Percentiles rank a stretch among this genome's conserved stretches.
phyloP scores from a whole-genome alignment of 2,797 vertebrate species.

The Euthynnus affinis region DNA sequence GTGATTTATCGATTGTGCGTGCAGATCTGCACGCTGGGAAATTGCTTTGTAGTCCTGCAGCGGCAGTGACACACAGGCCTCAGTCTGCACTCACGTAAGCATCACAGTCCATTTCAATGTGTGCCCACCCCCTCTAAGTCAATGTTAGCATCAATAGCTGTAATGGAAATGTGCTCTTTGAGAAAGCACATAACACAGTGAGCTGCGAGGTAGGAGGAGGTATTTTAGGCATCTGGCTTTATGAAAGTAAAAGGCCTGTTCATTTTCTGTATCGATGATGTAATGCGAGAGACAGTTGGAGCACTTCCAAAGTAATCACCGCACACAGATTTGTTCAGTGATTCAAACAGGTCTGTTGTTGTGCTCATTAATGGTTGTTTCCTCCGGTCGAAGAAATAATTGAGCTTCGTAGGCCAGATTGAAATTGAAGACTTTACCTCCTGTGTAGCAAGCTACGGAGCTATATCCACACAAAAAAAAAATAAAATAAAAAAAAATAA shows the following conservation, averaged over 20 bases:
- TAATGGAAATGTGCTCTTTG: conserved; percentile 70
- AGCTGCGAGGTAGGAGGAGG: conserved; percentile 19
- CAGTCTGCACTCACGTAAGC: conserved; percentile 35
- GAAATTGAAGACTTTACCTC: neutral
- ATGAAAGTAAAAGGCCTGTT: conserved; percentile 13
- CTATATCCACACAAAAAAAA: neutral
- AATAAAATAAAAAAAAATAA: too few species aligned
- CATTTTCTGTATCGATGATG: neutral
- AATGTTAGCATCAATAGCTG: conserved; percentile 53
- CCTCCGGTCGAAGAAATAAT: neutral
- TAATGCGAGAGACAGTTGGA: conserved; percentile 10
- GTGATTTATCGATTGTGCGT: conserved; percentile 80
- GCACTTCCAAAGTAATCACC: neutral
- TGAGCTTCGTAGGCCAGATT: neutral
- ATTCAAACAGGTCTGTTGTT: neutral
- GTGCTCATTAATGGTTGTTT: neutral
- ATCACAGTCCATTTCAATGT: conserved; percentile 62
- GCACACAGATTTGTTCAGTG: neutral
- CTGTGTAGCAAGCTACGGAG: neutral
- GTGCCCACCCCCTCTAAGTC: conserved; percentile 49
- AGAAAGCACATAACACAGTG: conserved; percentile 38
- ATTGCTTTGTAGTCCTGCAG: conserved; percentile 80
- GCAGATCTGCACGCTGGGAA: conserved; percentile 78
- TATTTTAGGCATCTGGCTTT: neutral
- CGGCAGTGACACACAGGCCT: conserved; percentile 67